Base-by-base conservation (phyloP, 2,888 invertebrate genomes). In the Branchinecta sandiegonensis region DNA sequence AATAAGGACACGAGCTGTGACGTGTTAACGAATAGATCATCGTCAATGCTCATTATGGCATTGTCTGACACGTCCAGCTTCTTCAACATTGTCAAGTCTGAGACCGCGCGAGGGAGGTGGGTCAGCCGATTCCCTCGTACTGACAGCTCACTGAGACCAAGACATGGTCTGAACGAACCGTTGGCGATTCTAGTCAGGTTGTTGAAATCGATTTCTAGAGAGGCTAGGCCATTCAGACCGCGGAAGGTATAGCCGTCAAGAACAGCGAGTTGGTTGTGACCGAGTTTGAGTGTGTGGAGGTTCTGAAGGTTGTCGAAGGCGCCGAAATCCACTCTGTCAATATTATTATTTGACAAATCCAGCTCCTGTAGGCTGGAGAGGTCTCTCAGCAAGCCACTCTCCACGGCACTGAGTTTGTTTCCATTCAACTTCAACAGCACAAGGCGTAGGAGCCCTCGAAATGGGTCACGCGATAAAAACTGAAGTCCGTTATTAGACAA, bases 261-360 rank as follows among this genome's bases (percentile, higher is more conserved):
- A 73, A 83, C 83, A 70, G 85, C 85, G 74, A 91, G 78, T 76
- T 86, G 84, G 79, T 91, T 91, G 79, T 88, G 87, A 72, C 89
- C 89, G 74, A 91, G 82, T 74, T 89, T 86, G 74, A 90, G 80
- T 63, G 89, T 89, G 78, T 89, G 88, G 73, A 90, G 81, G 80
- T 89, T 90, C 76, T 82, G 85, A 68, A 89, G 80, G 17, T 87
- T 85, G 70, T 84, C 82, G 77, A 90, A 89, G 66, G 92, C 88
- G 75, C 89, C 89, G 75, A 90, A 89, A 80, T 90, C 90, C 72
- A 92, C 87, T 75, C 87, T 89, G n/a, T 88, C 88, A 74, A 93
- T 89, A 10, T 89, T 87, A 77, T 93, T 93, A 77, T 90, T 90
- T 74, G 88, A 85, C 74, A 93, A 81, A 77, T 90, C 88, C 69